These are phyloP conservation scores for Malaclemys terrapin DNA, from an alignment of 2,113 vertebrate genomes.

Conservation along the genomic window DNA sequence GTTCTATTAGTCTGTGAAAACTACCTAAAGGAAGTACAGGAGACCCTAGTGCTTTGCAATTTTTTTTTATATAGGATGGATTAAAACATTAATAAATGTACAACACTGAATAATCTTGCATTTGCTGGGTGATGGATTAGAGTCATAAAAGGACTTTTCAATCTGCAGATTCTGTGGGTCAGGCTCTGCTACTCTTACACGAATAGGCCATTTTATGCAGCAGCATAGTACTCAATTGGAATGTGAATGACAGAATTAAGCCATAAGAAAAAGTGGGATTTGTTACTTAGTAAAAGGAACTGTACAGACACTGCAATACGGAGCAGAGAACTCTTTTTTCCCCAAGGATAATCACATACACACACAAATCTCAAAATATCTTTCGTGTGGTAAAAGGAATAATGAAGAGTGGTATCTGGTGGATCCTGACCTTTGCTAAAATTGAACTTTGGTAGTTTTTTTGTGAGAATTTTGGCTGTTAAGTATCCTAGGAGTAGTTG, in stretches of 20 bases:
- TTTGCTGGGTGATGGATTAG: neutral
- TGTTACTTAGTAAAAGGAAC: neutral
- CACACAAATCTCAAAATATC: neutral
- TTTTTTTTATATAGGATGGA: neutral
- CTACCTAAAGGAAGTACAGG: neutral
- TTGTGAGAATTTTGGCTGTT: neutral
- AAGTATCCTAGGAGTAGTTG: neutral
- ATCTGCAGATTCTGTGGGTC: neutral
- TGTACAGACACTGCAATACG: neutral
- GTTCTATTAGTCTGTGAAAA: neutral
- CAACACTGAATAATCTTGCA: neutral
- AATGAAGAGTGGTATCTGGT: neutral
- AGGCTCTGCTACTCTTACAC: neutral
- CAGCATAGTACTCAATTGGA: neutral
- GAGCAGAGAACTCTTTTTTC: neutral
- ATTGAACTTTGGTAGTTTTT: neutral
- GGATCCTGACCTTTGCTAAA: neutral
- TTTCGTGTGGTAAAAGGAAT: neutral
- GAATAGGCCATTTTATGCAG: neutral
- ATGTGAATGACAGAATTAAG: neutral
- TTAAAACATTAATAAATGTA: neutral
- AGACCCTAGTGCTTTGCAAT: neutral
- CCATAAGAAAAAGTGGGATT: neutral
- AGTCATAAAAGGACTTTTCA: neutral
- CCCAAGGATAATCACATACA: neutral